Conservation (phyloP, 2,888 invertebrate genomes). For the Venustoraphidia nigricollis region DNA sequence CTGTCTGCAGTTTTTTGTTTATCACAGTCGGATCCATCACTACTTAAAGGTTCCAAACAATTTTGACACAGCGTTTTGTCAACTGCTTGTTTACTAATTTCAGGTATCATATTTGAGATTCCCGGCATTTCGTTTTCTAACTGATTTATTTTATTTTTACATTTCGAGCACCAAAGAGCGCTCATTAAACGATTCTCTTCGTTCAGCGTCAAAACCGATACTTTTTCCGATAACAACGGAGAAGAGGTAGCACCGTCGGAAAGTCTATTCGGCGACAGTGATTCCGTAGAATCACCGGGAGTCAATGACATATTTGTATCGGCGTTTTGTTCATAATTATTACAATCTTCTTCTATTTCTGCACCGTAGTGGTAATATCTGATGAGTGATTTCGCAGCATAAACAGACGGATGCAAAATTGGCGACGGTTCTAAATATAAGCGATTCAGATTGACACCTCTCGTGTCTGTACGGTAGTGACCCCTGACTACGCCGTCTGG, state of each 20-base stretch:
- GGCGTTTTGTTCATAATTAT: background rate
- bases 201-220: slow-evolving; percentile 24
- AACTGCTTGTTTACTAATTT: slow-evolving; percentile 13
- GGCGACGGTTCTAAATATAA: slow-evolving; percentile 69
- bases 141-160: slow-evolving; percentile 28
- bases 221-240: slow-evolving; percentile 12
- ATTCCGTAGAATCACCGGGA: too few relatives aligned
- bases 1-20: slow-evolving; percentile 8
- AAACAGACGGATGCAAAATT: slow-evolving; percentile 66
- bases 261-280: too few relatives aligned
- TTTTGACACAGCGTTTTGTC: slow-evolving; percentile 19
- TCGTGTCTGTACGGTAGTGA: slow-evolving; percentile 72
- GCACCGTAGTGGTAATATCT: slow-evolving; percentile 53
- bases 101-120: slow-evolving; percentile 30
- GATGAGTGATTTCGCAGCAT: slow-evolving; percentile 64
- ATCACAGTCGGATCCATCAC: slow-evolving; percentile 12
- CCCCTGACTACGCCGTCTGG: slow-evolving; percentile 82
- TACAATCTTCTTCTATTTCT: background rate
- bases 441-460: slow-evolving; percentile 77
- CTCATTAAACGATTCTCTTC: slow-evolving; percentile 13
- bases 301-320: too few relatives aligned
- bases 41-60: slow-evolving; percentile 10
- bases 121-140: slow-evolving; percentile 32
- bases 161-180: slow-evolving; percentile 35
- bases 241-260: too few relatives aligned